These are phyloP conservation scores for Lepus oiostolus DNA, from an alignment of 2,797 vertebrate genomes.

Conservation along the genomic window DNA sequence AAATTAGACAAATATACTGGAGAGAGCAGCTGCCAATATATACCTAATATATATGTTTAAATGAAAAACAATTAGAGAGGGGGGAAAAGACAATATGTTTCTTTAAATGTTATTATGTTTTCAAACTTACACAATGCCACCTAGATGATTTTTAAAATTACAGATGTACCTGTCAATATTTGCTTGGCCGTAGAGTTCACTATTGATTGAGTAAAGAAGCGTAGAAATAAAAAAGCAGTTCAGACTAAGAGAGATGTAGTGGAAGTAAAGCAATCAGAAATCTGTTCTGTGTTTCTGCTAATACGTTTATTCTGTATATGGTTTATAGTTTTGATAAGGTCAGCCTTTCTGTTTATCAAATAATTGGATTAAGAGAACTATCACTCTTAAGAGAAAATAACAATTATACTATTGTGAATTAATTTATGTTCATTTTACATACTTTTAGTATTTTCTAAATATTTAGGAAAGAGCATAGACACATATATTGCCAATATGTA, in stretches of 20 bases:
- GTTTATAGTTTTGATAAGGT: neutral
- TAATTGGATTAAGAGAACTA: neutral
- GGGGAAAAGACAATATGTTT: neutral
- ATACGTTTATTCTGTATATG: neutral
- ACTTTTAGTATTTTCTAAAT: slow-evolving; percentile 1
- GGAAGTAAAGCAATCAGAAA: neutral
- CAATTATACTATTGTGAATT: neutral
- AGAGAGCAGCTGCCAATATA: neutral
- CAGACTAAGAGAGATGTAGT: neutral
- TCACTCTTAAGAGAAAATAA: neutral
- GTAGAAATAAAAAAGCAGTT: neutral
- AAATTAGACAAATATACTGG: neutral
- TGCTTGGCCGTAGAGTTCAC: neutral
- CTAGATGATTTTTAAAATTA: neutral
- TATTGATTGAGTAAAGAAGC: neutral
- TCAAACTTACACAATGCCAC: neutral
- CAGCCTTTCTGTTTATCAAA: neutral
- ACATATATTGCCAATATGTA: neutral
- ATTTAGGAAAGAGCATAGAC: neutral
- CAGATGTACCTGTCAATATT: neutral
- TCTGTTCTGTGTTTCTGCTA: neutral
- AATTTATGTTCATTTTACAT: neutral
- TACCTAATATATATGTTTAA: neutral
- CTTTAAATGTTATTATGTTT: neutral
- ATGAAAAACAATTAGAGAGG: neutral